Percentiles rank a stretch among this genome's conserved stretches.
Evolutionary conservation across 2,113 vertebrate species (phyloP).

Genomic region (Hemicordylus capensis): DNA sequence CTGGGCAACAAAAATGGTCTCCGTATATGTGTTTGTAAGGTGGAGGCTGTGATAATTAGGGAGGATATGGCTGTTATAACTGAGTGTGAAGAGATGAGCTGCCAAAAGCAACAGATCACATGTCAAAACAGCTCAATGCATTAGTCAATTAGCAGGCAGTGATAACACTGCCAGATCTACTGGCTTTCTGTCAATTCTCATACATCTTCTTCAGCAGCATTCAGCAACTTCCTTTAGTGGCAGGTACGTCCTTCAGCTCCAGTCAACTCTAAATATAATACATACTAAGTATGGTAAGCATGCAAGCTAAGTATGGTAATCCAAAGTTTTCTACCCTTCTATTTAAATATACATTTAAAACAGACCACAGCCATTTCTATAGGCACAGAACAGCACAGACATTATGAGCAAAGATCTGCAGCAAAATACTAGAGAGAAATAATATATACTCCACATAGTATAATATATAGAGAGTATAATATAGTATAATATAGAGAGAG

Average conservation of each 20-base stretch:
- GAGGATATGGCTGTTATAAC: conserved; percentile 25
- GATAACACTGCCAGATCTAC: not conserved
- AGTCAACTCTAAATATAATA: conserved; percentile 25
- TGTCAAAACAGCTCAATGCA: not conserved
- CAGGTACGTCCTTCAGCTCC: conserved; percentile 22
- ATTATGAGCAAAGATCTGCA: not conserved
- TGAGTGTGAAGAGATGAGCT: conserved; percentile 16
- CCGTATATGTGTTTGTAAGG: not conserved
- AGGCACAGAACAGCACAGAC: not conserved
- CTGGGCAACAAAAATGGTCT: not conserved
- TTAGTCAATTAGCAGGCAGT: conserved; percentile 6
- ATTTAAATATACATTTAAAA: conserved; percentile 21
- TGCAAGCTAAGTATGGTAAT: not conserved
- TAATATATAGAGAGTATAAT: too few species aligned
- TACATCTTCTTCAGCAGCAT: conserved; percentile 20
- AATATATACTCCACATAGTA: too few species aligned
- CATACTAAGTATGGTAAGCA: not conserved
- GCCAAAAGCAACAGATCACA: conserved; percentile 3
- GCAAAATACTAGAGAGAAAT: conserved; percentile 25
- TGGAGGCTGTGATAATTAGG: not conserved
- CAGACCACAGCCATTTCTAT: not conserved
- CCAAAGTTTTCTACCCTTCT: conserved; percentile 19
- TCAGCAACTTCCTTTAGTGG: not conserved
- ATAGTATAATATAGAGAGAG: not conserved
- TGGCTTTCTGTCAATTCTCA: not conserved